Evolutionary conservation across 2,113 vertebrate genomes (phyloP).

Genomic region (Brachionichthys hirsutus): DNA sequence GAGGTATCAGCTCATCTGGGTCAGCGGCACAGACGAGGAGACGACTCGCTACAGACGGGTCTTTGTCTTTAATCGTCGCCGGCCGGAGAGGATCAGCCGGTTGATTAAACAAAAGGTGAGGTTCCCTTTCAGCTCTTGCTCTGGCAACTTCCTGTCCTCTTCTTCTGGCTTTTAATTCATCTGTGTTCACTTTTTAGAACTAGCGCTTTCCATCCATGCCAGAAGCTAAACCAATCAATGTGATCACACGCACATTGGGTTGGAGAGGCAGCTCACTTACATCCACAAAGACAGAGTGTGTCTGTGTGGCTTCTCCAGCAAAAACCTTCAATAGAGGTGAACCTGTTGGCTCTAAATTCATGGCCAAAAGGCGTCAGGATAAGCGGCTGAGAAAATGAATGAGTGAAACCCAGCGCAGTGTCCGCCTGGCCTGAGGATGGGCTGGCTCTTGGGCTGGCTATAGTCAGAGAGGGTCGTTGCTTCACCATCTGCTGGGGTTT

Average conservation of each 20-base stretch:
- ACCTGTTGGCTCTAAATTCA: too few species aligned
- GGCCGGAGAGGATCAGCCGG: constrained; percentile 5
- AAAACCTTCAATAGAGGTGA: too few species aligned
- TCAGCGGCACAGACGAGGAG: constrained; percentile 41
- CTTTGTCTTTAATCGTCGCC: constrained; percentile 27
- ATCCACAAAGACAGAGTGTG: too few species aligned
- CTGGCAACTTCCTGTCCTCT: neutral
- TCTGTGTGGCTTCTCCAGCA: too few species aligned
- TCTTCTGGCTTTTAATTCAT: neutral
- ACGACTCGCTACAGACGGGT: constrained; percentile 1
- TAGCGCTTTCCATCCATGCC: neutral
- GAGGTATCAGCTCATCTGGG: constrained; percentile 35
- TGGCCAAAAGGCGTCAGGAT: too few species aligned
- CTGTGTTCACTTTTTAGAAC: neutral
- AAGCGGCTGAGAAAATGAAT: neutral
- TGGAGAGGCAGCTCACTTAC: too few species aligned
- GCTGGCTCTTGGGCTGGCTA: constrained; percentile 1
- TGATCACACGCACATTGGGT: neutral
- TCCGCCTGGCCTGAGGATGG: constrained; percentile 25
- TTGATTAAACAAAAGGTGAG: neutral
- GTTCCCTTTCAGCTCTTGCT: constrained; percentile 1
- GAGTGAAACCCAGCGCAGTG: constrained; percentile 16
- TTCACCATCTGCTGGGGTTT: constrained; percentile 66
- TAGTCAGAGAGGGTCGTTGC: constrained; percentile 70
- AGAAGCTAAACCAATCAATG: neutral